These are phyloP conservation scores for Pterois miles DNA, from an alignment of 2,797 vertebrate genomes.

Conservation along the genomic window DNA sequence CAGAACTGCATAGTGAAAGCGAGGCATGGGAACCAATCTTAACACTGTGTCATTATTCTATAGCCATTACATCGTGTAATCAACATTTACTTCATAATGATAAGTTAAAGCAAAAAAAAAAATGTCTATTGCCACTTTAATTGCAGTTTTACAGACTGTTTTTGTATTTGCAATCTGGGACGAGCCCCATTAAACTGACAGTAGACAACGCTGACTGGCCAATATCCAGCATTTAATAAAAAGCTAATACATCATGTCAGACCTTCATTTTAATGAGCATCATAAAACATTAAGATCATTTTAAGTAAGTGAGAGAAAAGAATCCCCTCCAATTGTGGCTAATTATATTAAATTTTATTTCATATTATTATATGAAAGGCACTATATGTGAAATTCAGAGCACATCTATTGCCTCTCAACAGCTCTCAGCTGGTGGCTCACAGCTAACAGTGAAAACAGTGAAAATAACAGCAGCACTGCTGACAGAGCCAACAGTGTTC, in stretches of 20 bases:
- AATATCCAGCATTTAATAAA: constrained; percentile 28
- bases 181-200: not conserved
- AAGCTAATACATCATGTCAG: constrained; percentile 11
- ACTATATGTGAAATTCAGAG: not conserved
- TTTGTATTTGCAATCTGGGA: not conserved
- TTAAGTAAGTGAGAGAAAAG: constrained; percentile 7
- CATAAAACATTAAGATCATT: constrained; percentile 20
- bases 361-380: not conserved
- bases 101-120: not conserved
- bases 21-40: not conserved
- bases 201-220: not conserved
- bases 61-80: not conserved
- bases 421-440: not conserved
- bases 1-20: not conserved
- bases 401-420: not conserved
- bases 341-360: not conserved
- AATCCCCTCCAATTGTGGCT: not conserved
- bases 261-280: constrained; percentile 19
- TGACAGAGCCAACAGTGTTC: not conserved
- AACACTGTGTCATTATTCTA: not conserved
- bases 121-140: not conserved
- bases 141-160: not conserved
- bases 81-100: not conserved
- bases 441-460: not conserved
- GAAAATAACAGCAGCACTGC: no score